Percentiles rank a stretch among this genome's conserved stretches.
Conservation (phyloP, 2,797 vertebrate genomes). For the Onychomys leucogaster region DNA sequence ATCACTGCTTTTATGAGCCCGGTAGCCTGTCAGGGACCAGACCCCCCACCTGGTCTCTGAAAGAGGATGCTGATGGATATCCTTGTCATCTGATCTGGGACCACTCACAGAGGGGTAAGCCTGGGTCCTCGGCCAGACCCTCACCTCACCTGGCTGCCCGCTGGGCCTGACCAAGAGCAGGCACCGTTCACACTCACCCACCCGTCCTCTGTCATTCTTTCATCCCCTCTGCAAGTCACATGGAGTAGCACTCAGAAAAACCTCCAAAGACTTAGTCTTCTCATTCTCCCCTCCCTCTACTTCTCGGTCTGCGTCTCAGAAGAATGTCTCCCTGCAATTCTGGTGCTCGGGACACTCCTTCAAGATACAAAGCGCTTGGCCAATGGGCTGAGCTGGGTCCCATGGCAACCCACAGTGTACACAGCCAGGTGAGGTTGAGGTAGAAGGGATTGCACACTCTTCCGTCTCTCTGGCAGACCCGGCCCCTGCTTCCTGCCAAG, state of each 20-base stretch:
- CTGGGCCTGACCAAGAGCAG: background rate
- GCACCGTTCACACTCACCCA: background rate
- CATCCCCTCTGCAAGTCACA: background rate
- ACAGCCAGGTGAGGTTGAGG: background rate
- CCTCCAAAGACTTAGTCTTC: constrained; percentile 9
- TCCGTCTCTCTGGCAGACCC: background rate
- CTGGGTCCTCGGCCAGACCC: background rate
- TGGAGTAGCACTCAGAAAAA: background rate
- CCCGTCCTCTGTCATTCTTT: background rate
- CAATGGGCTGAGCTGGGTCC: background rate
- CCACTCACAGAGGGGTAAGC: constrained; percentile 45
- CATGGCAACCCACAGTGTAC: too few species aligned
- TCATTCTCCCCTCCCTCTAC: background rate
- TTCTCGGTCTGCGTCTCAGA: background rate
- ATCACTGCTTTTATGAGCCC: constrained; percentile 73
- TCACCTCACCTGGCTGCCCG: background rate
- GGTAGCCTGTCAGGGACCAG: constrained; percentile 80
- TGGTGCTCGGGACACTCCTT: background rate
- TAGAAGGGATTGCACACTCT: background rate
- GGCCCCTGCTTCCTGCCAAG: background rate
- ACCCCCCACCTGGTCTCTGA: constrained; percentile 71
- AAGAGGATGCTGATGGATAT: constrained; percentile 27
- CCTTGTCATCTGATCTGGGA: constrained; percentile 70
- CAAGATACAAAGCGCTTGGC: background rate
- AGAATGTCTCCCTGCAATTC: background rate